These are phyloP conservation scores for Cossypha caffra DNA, from an alignment of 2,797 vertebrate genomes.

Conservation along the genomic window DNA sequence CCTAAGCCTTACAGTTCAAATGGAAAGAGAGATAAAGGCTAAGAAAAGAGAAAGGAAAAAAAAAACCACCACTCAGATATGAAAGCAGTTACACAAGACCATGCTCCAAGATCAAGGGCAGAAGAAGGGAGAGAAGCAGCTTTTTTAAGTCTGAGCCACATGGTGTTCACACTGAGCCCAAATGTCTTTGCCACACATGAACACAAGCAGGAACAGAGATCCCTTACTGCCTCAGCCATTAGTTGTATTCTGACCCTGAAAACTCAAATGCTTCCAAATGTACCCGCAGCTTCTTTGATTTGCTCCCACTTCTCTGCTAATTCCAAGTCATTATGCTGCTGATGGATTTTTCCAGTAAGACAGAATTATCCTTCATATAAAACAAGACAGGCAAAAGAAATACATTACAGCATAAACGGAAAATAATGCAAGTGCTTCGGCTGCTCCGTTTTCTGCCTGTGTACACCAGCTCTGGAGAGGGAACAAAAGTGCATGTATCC, in stretches of 20 bases:
- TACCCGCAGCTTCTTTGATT: not conserved
- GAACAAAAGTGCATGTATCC: not conserved
- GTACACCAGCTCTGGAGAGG: not conserved
- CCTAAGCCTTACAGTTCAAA: not conserved
- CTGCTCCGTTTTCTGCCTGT: not conserved
- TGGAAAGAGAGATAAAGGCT: not conserved
- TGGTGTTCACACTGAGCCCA: not conserved
- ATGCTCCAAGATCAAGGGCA: not conserved
- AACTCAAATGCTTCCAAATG: not conserved
- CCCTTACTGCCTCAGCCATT: not conserved
- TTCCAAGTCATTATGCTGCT: not conserved
- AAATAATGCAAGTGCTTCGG: not conserved
- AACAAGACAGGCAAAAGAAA: not conserved
- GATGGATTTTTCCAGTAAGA: not conserved
- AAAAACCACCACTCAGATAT: not conserved
- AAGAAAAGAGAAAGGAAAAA: not conserved
- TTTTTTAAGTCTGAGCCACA: not conserved
- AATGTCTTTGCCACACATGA: not conserved
- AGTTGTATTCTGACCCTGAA: not conserved
- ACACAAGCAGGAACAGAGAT: not conserved
- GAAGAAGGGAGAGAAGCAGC: too few relatives aligned
- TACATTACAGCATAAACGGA: not conserved
- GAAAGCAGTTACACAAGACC: not conserved
- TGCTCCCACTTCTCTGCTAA: not conserved
- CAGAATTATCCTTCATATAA: not conserved